These are phyloP conservation scores for Phyllotreta striolata DNA, from an alignment of 2,888 invertebrate species.

Conservation along the genomic window DNA sequence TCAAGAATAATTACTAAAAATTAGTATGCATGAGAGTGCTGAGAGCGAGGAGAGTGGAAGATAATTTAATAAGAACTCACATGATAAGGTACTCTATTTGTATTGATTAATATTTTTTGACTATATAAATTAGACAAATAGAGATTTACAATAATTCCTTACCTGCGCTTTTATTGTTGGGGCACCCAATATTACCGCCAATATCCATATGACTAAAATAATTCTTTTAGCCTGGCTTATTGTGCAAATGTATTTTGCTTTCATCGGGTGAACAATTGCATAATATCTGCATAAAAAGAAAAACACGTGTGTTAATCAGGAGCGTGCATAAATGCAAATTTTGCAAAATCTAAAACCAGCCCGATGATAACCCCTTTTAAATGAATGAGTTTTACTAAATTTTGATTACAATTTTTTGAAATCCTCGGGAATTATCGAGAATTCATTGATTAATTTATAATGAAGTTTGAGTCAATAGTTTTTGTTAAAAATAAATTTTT, in stretches of 20 bases:
- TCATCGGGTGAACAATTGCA: constrained; percentile 75
- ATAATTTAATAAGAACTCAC: too few relatives aligned
- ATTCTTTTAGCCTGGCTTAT: constrained; percentile 70
- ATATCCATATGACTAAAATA: constrained; percentile 68
- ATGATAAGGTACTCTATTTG: neutral
- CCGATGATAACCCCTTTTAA: constrained; percentile 27
- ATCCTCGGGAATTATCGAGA: too few relatives aligned
- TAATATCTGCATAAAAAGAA: constrained; percentile 66
- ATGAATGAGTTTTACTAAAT: neutral
- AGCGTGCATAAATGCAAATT: constrained; percentile 11
- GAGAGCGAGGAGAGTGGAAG: too few relatives aligned
- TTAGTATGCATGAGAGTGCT: too few relatives aligned
- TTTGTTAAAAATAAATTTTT: too few relatives aligned
- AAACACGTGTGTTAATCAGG: neutral
- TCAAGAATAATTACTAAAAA: too few relatives aligned
- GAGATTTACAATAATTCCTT: constrained; percentile 40
- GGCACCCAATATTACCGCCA: constrained; percentile 67
- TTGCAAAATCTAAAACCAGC: constrained; percentile 15
- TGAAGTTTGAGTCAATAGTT: too few relatives aligned
- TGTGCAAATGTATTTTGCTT: constrained; percentile 73
- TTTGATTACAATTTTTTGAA: too few relatives aligned
- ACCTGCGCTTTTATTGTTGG: constrained; percentile 72
- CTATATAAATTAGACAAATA: neutral
- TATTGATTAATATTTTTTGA: constrained; percentile 13
- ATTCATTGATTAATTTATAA: too few relatives aligned